Base-by-base conservation (phyloP, 2,113 vertebrate genomes). In the Struthidea cinerea region DNA sequence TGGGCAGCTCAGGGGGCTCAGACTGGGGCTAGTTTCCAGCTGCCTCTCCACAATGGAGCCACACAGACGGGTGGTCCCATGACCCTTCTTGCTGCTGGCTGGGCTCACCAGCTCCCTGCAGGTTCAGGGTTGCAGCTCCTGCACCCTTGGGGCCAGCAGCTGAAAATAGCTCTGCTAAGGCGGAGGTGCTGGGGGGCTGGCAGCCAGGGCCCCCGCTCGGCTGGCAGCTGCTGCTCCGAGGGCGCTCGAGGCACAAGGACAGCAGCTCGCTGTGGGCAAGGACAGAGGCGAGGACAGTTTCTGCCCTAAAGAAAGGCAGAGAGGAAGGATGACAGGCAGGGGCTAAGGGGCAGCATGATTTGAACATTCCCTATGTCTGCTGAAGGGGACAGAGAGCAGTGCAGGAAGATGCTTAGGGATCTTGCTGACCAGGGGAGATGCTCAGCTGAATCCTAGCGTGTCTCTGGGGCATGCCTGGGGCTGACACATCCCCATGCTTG, bases 81-180 rank as follows among this genome's bases (percentile, higher is more conserved):
- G 1, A 6, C 50, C 18, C 6, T 0, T 49, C 16, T 80, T 3
- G 6, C 41, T 0, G 1, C 44, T 59, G 35, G 8, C 60, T 2
- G 17, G 52, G 28, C 28, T 93, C 6, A 0, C 26, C 28, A 7
- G 53, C 18, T 57, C n/a, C 61, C 63, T 1, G 77, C 26, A 71
- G 67, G 49, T 46, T 84, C 76, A 32, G 71, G 50, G 78, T 13
- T 87, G 80, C 12, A 37, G 60, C 71, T 78, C 59, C 75, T 6
- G 23, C 32, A 60, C 37, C n/a, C 61, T 78, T 0, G 0, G 79
- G 80, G 57, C 33, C 83, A 63, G 76, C 2, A 2, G 90, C 95
- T 96, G 90, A 96, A 97, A 97, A 97, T 97, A 97, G 87, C 70
- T 88, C 37, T 90, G 93, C 85, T 85, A n/a, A 85, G 46, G 64